Evolutionary conservation across 2,797 vertebrate species (phyloP).

Genomic region (Sebastes flavidus): DNA sequence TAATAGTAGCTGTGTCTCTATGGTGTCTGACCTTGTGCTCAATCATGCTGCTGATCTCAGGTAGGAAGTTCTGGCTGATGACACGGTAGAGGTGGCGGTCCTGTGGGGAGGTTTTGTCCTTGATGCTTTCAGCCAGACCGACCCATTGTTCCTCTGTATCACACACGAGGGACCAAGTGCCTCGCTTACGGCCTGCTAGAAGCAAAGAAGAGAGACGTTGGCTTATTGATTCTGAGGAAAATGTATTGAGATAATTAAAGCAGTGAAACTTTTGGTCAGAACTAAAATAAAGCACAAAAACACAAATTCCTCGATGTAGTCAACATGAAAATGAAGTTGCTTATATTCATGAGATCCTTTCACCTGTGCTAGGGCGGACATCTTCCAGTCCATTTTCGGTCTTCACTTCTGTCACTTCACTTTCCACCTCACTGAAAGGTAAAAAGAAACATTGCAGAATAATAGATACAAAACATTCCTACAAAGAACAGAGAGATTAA

Average conservation of each 20-base stretch:
- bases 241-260: background rate
- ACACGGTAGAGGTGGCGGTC: conserved; percentile 95
- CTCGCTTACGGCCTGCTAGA: conserved; percentile 69
- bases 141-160: conserved; percentile 95
- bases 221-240: background rate
- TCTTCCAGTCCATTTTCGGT: conserved; percentile 67
- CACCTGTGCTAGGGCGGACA: conserved; percentile 55
- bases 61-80: conserved; percentile 97
- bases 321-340: background rate
- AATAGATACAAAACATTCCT: background rate
- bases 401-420: conserved; percentile 50
- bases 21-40: conserved; percentile 90
- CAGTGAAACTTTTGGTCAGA: background rate
- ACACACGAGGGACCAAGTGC: conserved; percentile 93
- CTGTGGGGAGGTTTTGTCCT: conserved; percentile 91
- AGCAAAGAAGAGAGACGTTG: background rate
- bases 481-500: background rate
- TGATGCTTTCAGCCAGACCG: conserved; percentile 92
- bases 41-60: conserved; percentile 98
- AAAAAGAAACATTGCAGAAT: background rate
- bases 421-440: conserved; percentile 74
- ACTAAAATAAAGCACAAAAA: background rate
- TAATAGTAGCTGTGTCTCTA: background rate
- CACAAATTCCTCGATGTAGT: background rate
- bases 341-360: conserved; percentile 10